Evolutionary conservation across 2,888 invertebrate species (phyloP).

Genomic region (Nemapogon koenigi): DNA sequence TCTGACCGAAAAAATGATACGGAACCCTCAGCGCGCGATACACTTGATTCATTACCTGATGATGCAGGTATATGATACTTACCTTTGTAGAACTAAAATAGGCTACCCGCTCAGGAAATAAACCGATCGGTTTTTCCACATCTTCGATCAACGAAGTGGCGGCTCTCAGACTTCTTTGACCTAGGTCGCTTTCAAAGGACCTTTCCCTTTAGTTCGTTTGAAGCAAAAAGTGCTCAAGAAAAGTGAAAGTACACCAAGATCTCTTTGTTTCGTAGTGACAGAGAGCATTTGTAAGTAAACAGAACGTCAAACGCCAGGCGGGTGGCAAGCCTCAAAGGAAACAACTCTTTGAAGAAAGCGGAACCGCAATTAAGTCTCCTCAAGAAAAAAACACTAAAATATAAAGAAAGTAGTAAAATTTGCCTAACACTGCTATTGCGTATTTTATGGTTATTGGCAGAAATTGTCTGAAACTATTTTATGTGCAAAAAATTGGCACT

Average conservation of each 20-base stretch:
- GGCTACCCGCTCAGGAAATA: no score
- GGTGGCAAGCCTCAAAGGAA: conserved; percentile 35
- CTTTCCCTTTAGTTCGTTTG: neutral
- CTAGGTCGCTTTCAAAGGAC: conserved; percentile 5
- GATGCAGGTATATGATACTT: no score
- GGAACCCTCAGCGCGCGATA: no score
- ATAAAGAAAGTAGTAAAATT: conserved; percentile 38
- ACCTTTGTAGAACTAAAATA: no score
- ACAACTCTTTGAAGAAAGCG: conserved; percentile 56
- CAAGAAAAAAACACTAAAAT: neutral
- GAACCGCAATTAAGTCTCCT: conserved; percentile 47
- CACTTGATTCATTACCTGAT: no score
- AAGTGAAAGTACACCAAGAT: conserved; percentile 37
- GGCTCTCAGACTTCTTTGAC: neutral
- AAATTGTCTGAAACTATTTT: no score
- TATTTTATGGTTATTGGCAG: conserved; percentile 32
- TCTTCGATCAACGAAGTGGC: neutral
- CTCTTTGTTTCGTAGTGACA: conserved; percentile 46
- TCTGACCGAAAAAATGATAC: no score
- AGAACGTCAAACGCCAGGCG: conserved; percentile 3
- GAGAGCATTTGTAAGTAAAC: conserved; percentile 17
- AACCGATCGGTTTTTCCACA: no score
- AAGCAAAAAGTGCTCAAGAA: conserved; percentile 1
- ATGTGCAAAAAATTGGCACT: no score
- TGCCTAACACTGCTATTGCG: conserved; percentile 40